Evolutionary conservation across 2,888 invertebrate species (phyloP).

Genomic region (Campoplex capitator): DNA sequence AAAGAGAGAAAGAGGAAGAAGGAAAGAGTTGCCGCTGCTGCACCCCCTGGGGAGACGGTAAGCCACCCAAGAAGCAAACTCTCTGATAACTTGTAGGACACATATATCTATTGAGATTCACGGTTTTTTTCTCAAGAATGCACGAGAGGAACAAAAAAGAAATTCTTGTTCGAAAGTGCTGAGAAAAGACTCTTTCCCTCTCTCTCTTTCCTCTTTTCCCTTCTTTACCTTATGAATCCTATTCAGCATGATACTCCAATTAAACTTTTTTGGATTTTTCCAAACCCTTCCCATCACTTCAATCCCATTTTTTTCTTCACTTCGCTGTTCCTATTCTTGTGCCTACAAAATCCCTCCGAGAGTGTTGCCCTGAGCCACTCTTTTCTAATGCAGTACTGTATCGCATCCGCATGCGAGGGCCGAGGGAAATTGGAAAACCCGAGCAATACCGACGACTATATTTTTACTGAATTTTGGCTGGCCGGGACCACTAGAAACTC

Average conservation of each 20-base stretch:
- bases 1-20: slow-evolving; percentile 62
- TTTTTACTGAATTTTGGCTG: too few species aligned
- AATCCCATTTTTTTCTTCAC: too few species aligned
- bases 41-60: slow-evolving; percentile 81
- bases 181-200: neutral
- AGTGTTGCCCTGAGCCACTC: too few species aligned
- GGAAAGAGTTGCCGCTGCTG: slow-evolving; percentile 70
- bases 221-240: neutral
- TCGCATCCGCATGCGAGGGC: too few species aligned
- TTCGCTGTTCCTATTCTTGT: too few species aligned
- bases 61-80: slow-evolving; percentile 83
- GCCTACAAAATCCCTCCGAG: too few species aligned
- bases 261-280: neutral
- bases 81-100: slow-evolving; percentile 81
- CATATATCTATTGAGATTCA: slow-evolving; percentile 55
- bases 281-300: too few species aligned
- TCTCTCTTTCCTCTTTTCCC: neutral
- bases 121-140: slow-evolving; percentile 72
- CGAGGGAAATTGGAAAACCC: too few species aligned
- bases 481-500: too few species aligned
- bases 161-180: slow-evolving; percentile 31
- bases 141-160: neutral
- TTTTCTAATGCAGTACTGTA: too few species aligned
- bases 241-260: neutral
- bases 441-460: too few species aligned